Evolutionary conservation across 2,888 invertebrate genomes (phyloP).

Genomic region (Dendrolimus houi): DNA sequence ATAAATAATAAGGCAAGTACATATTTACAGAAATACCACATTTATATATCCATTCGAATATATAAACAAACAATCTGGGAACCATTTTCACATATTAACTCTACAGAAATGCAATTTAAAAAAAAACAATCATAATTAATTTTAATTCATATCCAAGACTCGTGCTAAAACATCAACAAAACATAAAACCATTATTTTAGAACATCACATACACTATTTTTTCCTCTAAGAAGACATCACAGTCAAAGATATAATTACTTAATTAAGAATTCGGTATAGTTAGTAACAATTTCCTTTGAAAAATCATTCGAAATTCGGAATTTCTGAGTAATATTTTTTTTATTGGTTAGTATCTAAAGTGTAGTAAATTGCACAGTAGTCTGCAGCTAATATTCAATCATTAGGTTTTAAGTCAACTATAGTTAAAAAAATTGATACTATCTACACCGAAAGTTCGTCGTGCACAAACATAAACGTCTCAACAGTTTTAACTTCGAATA

Average conservation of each 20-base stretch:
- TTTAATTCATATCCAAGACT: constrained; percentile 34
- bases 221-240: constrained; percentile 75
- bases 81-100: constrained; percentile 39
- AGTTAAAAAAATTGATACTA: not conserved
- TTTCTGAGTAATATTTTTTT: too few species aligned
- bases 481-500: constrained; percentile 9
- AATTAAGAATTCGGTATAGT: constrained; percentile 11
- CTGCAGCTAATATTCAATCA: too few species aligned
- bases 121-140: constrained; percentile 39
- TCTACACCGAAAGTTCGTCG: not conserved
- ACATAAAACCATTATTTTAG: constrained; percentile 42
- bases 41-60: constrained; percentile 42
- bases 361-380: too few species aligned
- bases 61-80: constrained; percentile 41
- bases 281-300: not conserved
- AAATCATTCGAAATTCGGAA: too few species aligned
- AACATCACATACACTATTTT: constrained; percentile 59
- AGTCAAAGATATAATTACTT: constrained; percentile 57
- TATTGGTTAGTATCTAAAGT: too few species aligned
- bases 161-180: constrained; percentile 55
- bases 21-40: constrained; percentile 52
- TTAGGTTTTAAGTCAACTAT: too few species aligned
- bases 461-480: not conserved
- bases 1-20: constrained; percentile 60
- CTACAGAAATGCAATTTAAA: constrained; percentile 54